Base-by-base conservation (phyloP, 1,140 invertebrate genomes). In the Brachionus manjavacas region DNA sequence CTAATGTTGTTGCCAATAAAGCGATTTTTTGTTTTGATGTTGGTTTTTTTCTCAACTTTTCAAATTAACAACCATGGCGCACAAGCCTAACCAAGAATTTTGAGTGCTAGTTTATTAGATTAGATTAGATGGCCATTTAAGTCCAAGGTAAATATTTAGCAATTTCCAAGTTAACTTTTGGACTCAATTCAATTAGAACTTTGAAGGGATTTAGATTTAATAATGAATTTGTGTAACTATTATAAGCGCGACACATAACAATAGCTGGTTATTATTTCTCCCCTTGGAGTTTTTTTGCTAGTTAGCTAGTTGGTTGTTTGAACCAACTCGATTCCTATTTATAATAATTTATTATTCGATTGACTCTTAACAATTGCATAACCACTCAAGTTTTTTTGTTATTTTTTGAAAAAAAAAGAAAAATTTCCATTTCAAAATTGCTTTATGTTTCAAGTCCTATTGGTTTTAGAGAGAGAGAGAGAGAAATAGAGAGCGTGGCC, bases 301-400 rank as follows among this genome's bases (percentile, higher is more conserved):
- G 31, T 14, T 35, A n/a, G 31, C 3, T 14, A 28, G 31, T 7
- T 35, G 2, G 31, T 72, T 72, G 49, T 16, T 72, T n/a, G 12
- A 72, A 41, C 68, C 68, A 72, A 72, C 68, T 72, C 16, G 31
- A 72, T 16, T 35, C 28, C 68, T 72, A 72, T 72, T 76, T 76
- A 76, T 76, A 76, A 76, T 76, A 76, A 76, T 76, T 76, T 76
- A 76, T 76, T 76, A 76, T 76, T 52, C 41, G n/a, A 49, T 76
- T 76, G n/a, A 25, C 43, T 49, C 25, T 76, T 52, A 76, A 76
- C 7, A 76, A 76, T 76, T 76, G 72, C 72, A 76, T 76, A 76
- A 76, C 72, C 72, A 76, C 46, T 76, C 43, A 49, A 49, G 41
- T 74, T 74, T 41, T n/a, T 46, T 74, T 41, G 28, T 43, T 74